Base-by-base conservation (phyloP, 2,797 vertebrate genomes). In the Craterocephalus amniculus region DNA sequence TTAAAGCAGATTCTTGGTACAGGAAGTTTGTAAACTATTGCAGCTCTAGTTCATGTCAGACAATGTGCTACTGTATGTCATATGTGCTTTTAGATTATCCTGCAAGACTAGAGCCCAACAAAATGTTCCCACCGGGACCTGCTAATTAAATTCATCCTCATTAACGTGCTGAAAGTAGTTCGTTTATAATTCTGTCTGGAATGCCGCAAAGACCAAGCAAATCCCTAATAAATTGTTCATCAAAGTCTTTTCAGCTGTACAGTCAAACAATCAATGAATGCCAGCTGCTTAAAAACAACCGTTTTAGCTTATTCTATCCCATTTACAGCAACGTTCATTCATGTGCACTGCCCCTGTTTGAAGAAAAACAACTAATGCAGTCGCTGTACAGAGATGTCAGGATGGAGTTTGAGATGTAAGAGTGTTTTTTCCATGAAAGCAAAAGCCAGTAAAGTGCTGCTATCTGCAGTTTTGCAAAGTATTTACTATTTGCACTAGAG, bases 111-210 rank as follows among this genome's bases (percentile, higher is more conserved):
- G 63, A 58, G 67, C 63, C 74, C 22, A 43, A 43, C 48, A 65
- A 72, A 72, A 45, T 43, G 54, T 81, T 87, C 68, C 77, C 71
- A 84, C 52, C 36, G 69, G 54, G 65, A 83, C 51, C 32, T 2
- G 10, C 62, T 77, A 65, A 86, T 86, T 82, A 84, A 73, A 79
- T 72, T 60, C 54, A 66, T 70, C 61, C 82, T 86, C 71, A 84
- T 87, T 88, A 85, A 76, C 80, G 43, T 48, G 51, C 65, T 80
- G 59, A 80, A 74, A 74, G 58, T 58, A 68, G 67, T 61, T 78
- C 36, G 45, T 83, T 68, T 72, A 38, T 83, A 82, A 79, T 22
- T 4, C 65, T 66, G 63, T 58, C 24, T 78, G 76, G 72, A 73
- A 84, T 62, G 24, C 61, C 74, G 70, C 61, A 80, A 76, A 72